A percentile compares a stretch with the other conserved stretches of the same genome.
Evolutionary conservation across 2,797 vertebrate genomes (phyloP).

Genomic region (Danio aesculapii): DNA sequence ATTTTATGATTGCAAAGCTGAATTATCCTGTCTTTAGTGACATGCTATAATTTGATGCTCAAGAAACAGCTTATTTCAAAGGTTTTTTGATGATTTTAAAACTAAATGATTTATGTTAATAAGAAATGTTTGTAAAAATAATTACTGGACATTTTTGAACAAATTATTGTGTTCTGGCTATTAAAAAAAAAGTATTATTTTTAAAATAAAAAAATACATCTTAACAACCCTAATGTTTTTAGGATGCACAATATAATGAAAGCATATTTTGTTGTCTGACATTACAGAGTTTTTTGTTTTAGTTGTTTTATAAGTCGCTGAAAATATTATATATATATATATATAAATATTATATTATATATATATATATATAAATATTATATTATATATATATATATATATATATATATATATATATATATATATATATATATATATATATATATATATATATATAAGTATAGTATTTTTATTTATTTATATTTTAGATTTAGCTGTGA

Average conservation of each 20-base stretch:
- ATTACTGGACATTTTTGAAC: not conserved
- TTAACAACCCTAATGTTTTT: not conserved
- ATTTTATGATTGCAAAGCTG: not conserved
- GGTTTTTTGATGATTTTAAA: not conserved
- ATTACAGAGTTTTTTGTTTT: not conserved
- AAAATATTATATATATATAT: not conserved
- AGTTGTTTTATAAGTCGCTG: not conserved
- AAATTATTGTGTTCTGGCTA: not conserved
- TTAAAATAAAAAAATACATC: not conserved
- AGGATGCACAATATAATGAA: no score
- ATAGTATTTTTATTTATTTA: no score
- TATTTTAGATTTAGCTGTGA: no score
- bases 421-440: no score
- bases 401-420: no score
- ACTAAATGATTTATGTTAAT: not conserved
- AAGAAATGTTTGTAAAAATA: no score
- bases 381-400: no score
- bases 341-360: no score
- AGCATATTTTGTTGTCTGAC: not conserved
- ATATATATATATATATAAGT: no score
- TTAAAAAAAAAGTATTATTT: not conserved
- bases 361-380: no score
- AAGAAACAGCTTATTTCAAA: not conserved
- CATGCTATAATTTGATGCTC: not conserved
- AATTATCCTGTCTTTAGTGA: not conserved